Base-by-base conservation (phyloP, 2,888 invertebrate genomes). In the Brachypterus glaber region DNA sequence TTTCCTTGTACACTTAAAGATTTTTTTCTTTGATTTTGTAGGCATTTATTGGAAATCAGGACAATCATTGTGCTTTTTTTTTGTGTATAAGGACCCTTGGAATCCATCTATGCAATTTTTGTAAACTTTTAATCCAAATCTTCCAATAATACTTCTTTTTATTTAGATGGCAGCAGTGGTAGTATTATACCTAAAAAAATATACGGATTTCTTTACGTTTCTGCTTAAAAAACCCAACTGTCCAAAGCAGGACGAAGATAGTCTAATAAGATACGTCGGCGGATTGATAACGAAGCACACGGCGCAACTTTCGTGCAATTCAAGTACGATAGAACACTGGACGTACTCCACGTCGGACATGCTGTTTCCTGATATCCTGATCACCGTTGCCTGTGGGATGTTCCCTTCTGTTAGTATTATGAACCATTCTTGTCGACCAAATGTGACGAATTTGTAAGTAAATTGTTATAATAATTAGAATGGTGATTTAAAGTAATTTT, bases 351-450 rank as follows among this genome's bases (percentile, higher is more conserved):
- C 55, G 14, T 49, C 53, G 7, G 59, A 57, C 43, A 31, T 55
- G 12, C 44, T 53, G 3, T 55, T 59, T 41, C 59, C 59, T 2
- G 55, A 55, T 39, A 52, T 55, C 34, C 43, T 58, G 17, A 53
- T 53, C 25, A 52, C 56, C 3, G 49, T 60, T 33, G 90, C 86
- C 1, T 82, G 88, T 2, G 90, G 82, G 1, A 83, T 92, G 55
- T 90, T 84, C 60, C 86, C 91, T 0, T 79, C 86, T 1, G 78
- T 87, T 0, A 86, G 89, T 52, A 78, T 92, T 68, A 85, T 92
- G 78, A 96, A 95, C 63, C 95, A 96, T 66, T 84, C 90, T 0
- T 95, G 95, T 60, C 79, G 83, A 46, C 82, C 89, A 4, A 83
- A 82, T 52, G 82, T 91, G 41, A 76, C 79, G 35, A 79, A 79